Evolutionary conservation across 1,140 invertebrate genomes (phyloP).

Genomic region (Heliothis subflexa): DNA sequence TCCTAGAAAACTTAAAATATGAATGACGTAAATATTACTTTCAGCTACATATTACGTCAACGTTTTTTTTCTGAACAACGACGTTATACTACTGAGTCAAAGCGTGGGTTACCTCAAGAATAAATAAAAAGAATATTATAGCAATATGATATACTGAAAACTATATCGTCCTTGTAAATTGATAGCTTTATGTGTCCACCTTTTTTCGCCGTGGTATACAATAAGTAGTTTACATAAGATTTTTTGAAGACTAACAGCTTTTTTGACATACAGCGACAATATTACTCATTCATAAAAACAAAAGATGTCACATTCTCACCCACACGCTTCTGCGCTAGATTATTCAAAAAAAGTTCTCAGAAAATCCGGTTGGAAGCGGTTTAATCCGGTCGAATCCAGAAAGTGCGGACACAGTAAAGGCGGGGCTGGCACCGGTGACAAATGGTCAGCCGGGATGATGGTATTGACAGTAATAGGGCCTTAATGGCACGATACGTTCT

Average conservation of each 20-base stretch:
- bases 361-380: conserved; percentile 49
- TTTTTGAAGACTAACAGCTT: no score
- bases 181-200: no score
- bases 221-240: no score
- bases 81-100: neutral
- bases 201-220: no score
- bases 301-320: conserved; percentile 1
- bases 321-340: neutral
- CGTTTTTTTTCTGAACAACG: neutral
- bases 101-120: neutral
- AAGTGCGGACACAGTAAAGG: conserved; percentile 57
- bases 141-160: neutral
- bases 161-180: no score
- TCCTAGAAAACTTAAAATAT: no score
- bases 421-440: conserved; percentile 59
- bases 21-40: no score
- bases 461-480: conserved; percentile 62
- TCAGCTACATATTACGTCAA: neutral
- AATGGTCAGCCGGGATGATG: conserved; percentile 60
- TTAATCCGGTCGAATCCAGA: conserved; percentile 51
- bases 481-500: conserved; percentile 36
- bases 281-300: conserved; percentile 3
- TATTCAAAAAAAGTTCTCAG: conserved; percentile 36
- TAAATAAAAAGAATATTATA: neutral
- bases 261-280: neutral